Evolutionary conservation across 2,797 vertebrate species (phyloP).

Genomic region (Scolopax bukidnonensis): DNA sequence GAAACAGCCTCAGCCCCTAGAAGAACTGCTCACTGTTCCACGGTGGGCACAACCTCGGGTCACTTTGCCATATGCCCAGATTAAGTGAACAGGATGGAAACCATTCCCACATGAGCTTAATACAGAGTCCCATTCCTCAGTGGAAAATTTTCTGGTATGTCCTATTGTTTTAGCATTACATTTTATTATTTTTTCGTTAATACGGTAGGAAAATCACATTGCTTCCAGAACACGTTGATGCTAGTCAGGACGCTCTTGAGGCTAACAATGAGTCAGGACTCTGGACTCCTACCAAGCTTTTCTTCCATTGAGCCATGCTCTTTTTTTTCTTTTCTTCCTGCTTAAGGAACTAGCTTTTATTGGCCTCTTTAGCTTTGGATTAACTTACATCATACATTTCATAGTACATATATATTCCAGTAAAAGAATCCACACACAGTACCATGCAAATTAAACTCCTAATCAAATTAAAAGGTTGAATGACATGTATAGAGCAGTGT

Average conservation of each 20-base stretch:
- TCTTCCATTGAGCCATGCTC: slow-evolving; percentile 66
- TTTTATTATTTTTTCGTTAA: slow-evolving; percentile 70
- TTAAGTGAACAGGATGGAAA: slow-evolving; percentile 7
- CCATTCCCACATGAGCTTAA: background rate
- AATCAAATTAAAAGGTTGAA: slow-evolving; percentile 71
- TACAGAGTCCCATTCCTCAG: slow-evolving; percentile 2
- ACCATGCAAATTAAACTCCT: slow-evolving; percentile 66
- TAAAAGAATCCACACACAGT: slow-evolving; percentile 61
- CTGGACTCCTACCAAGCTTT: slow-evolving; percentile 75
- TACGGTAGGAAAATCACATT: slow-evolving; percentile 66
- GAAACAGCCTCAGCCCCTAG: background rate
- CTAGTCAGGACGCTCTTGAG: slow-evolving; percentile 72
- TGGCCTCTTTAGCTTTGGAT: slow-evolving; percentile 71
- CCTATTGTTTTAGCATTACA: slow-evolving; percentile 61
- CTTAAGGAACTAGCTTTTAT: slow-evolving; percentile 75
- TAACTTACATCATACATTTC: slow-evolving; percentile 78
- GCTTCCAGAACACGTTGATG: slow-evolving; percentile 71
- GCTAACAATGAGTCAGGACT: slow-evolving; percentile 76
- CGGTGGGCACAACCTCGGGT: background rate
- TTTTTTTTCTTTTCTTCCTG: slow-evolving; percentile 23
- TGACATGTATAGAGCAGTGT: slow-evolving; percentile 27
- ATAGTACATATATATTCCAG: slow-evolving; percentile 71
- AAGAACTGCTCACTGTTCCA: background rate
- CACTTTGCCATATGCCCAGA: background rate
- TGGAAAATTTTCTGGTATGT: slow-evolving; percentile 49